phyloP scores from a whole-genome alignment of 2,888 invertebrate genomes.

The Drosophila pseudotalamancana region DNA sequence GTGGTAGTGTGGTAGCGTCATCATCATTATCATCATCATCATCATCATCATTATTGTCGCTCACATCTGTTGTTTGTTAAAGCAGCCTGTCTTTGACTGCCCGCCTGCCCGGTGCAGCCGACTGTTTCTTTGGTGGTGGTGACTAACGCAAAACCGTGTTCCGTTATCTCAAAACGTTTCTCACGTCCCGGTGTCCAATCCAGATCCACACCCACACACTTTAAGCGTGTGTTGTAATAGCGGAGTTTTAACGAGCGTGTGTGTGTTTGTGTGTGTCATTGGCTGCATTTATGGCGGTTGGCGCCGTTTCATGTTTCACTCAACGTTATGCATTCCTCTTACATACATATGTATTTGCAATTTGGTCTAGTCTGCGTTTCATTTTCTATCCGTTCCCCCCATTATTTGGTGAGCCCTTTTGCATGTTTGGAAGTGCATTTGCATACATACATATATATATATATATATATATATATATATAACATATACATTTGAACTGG shows the following conservation, averaged over 20 bases:
- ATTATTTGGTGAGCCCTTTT: constrained; percentile 38
- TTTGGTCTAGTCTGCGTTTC: constrained; percentile 63
- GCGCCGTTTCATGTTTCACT: constrained; percentile 62
- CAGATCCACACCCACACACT: constrained; percentile 43
- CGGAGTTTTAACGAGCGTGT: constrained; percentile 23
- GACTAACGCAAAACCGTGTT: constrained; percentile 71
- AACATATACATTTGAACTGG: background rate
- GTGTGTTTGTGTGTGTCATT: constrained; percentile 22
- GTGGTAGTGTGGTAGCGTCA: constrained; percentile 10
- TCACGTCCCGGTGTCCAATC: constrained; percentile 51
- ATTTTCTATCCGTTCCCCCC: constrained; percentile 61
- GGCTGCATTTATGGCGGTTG: constrained; percentile 24
- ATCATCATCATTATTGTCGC: constrained; percentile 11
- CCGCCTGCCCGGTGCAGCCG: background rate
- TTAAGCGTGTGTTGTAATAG: constrained; percentile 44
- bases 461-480: background rate
- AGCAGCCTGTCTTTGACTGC: constrained; percentile 35
- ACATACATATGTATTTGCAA: constrained; percentile 34
- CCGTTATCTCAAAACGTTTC: constrained; percentile 74
- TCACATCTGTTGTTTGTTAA: constrained; percentile 63
- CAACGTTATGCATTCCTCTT: constrained; percentile 57
- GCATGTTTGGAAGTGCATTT: constrained; percentile 29
- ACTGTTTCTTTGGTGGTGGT: constrained; percentile 42
- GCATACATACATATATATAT: constrained; percentile 6
- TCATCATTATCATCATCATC: too few relatives aligned